Evolutionary conservation across 2,797 vertebrate species (phyloP), one percentile per base, ranked within the genome.

Genomic region (Chaetodon trifasciatus): DNA sequence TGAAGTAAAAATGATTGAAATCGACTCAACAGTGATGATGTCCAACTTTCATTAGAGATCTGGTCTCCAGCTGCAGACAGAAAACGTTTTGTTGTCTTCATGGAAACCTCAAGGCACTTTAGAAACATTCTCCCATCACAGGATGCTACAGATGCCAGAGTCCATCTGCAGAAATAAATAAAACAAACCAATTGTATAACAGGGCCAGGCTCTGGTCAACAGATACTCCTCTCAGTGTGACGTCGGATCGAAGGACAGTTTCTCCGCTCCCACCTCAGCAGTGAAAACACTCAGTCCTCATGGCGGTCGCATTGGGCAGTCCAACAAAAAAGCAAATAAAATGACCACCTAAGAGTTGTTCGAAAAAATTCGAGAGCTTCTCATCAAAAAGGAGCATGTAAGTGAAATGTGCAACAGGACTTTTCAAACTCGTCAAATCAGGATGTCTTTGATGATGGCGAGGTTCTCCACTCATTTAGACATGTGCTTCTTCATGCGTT

Each of bases 401-500:
- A 70, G 11, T 32, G 32, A 21, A 24, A 23, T 74, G 19, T 57
- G 44, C 52, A 60, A 42, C 56, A 50, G 19, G 56, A 64, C 15
- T 8, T 72, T 50, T 37, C 35, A 15, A 39, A 37, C 2, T 19
- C 47, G 15, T 70, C 66, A 28, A 50, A 46, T 75, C 5, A 47
- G 11, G 32, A 67, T 56, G 12, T 68, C 16, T 58, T 49, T 61
- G 19, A 28, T 44, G 66, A 23, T 1, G 40, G 2, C 28, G 50
- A 24, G 8, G 32, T 19, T 77, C 60, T 82, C 21, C 39, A 0
- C 83, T 97, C 94, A 97, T 93, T 98, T 94, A 74, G 96, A 97
- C 95, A 98, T 95, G 94, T 93, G 96, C 95, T 98, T 99, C 96
- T 98, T 99, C 91, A 99, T 97, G 61, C 96, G 97, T 69, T 98